These are phyloP conservation scores for Columba guinea DNA, from an alignment of 2,797 vertebrate species.

Conservation along the genomic window DNA sequence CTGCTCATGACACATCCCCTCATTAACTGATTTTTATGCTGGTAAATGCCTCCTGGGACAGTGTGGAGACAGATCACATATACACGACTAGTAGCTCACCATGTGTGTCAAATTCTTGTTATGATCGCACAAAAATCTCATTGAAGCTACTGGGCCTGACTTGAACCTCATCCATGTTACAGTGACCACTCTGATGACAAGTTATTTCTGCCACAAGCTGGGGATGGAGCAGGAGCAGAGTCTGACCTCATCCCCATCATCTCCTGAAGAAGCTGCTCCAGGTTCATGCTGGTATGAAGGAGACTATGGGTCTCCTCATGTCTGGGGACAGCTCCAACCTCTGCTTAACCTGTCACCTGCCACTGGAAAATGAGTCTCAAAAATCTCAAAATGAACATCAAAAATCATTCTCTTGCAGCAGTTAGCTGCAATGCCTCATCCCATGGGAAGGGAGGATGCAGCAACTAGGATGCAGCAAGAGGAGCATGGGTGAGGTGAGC, in stretches of 20 bases:
- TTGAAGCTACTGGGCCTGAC: slow-evolving; percentile 23
- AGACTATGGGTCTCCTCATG: background rate
- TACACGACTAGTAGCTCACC: background rate
- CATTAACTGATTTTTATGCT: slow-evolving; percentile 28
- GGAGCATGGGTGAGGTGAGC: accelerated
- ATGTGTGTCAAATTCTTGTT: slow-evolving; percentile 38
- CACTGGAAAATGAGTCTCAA: background rate
- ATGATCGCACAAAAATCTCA: slow-evolving; percentile 54
- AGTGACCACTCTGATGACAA: background rate
- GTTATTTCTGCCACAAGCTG: slow-evolving; percentile 37
- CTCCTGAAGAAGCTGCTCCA: background rate
- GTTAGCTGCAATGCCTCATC: background rate
- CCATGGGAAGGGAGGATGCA: background rate
- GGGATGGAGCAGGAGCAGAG: background rate
- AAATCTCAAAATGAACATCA: too few relatives aligned
- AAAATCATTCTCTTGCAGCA: background rate
- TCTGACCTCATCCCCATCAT: background rate
- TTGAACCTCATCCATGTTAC: slow-evolving; percentile 3
- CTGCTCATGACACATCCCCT: background rate
- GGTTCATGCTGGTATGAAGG: background rate
- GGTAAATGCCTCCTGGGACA: background rate
- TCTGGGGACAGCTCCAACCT: background rate
- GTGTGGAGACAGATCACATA: background rate
- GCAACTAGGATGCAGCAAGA: background rate
- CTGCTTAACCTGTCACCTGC: background rate